Conservation (phyloP, 2,113 vertebrate genomes). For the Ctenomys sociabilis region DNA sequence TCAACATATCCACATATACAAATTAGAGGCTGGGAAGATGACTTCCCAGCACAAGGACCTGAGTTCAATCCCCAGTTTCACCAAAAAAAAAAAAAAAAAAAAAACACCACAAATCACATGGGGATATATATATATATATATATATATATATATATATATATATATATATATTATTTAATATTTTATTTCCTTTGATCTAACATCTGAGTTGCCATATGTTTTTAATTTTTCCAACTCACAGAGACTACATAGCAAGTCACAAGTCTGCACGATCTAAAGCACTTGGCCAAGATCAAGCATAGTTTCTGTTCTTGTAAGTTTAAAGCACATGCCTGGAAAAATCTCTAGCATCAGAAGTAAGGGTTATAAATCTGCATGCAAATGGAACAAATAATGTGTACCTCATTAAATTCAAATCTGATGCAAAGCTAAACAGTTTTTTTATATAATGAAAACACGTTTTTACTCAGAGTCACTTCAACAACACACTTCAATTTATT, state of each 20-base stretch:
- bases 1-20: slow-evolving; percentile 77
- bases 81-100: too few relatives aligned
- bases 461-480: slow-evolving; percentile 55
- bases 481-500: slow-evolving; percentile 27
- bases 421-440: slow-evolving; percentile 65
- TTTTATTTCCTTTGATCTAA: slow-evolving; percentile 87
- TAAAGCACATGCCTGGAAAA: slow-evolving; percentile 76
- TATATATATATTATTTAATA: slow-evolving; percentile 80
- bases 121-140: slow-evolving; percentile 48
- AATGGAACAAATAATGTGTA: slow-evolving; percentile 75
- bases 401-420: slow-evolving; percentile 66
- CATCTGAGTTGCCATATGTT: slow-evolving; percentile 88
- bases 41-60: too few relatives aligned
- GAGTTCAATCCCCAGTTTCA: too few relatives aligned
- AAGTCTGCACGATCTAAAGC: slow-evolving; percentile 80
- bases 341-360: slow-evolving; percentile 79
- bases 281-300: neutral
- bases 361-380: slow-evolving; percentile 73
- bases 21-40: too few relatives aligned
- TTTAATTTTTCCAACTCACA: slow-evolving; percentile 84
- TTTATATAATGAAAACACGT: slow-evolving; percentile 66
- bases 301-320: slow-evolving; percentile 32
- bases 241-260: slow-evolving; percentile 82
- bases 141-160: slow-evolving; percentile 79
- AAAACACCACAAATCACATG: too few relatives aligned